phyloP scores from a whole-genome alignment of 2,888 invertebrate species.

The Rotaria socialis region DNA sequence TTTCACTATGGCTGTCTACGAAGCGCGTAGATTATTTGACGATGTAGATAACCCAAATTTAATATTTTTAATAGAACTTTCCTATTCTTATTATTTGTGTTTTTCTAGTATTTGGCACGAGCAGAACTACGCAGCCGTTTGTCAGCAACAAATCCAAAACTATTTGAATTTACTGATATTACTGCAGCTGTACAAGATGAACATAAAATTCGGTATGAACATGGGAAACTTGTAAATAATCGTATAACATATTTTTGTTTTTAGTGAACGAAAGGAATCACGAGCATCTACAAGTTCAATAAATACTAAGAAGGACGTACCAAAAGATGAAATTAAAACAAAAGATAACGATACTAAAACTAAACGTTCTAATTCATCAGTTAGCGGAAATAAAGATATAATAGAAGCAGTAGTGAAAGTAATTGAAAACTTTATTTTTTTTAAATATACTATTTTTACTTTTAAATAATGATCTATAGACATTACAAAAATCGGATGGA shows the following conservation, averaged over 20 bases:
- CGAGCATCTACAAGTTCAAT: not conserved
- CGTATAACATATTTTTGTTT: no score
- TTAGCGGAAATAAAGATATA: not conserved
- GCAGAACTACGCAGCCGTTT: not conserved
- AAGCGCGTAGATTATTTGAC: not conserved
- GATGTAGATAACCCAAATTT: not conserved
- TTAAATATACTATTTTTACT: not conserved
- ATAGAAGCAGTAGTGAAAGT: not conserved
- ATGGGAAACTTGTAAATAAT: not conserved
- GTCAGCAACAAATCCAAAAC: not conserved
- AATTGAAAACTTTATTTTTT: not conserved
- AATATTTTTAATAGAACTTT: not conserved
- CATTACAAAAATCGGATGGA: not conserved
- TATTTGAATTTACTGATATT: not conserved
- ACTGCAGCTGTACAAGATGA: not conserved
- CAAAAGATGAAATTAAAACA: not conserved
- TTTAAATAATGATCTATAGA: not conserved
- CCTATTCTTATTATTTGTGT: not conserved
- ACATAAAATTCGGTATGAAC: not conserved
- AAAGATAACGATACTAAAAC: not conserved
- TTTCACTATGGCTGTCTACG: not conserved
- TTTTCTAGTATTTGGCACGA: not conserved
- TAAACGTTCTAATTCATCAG: not conserved
- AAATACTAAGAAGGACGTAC: not conserved
- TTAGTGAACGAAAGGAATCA: not conserved